Conservation (phyloP, 2,888 invertebrate species). For the Adelognathus sp. region DNA sequence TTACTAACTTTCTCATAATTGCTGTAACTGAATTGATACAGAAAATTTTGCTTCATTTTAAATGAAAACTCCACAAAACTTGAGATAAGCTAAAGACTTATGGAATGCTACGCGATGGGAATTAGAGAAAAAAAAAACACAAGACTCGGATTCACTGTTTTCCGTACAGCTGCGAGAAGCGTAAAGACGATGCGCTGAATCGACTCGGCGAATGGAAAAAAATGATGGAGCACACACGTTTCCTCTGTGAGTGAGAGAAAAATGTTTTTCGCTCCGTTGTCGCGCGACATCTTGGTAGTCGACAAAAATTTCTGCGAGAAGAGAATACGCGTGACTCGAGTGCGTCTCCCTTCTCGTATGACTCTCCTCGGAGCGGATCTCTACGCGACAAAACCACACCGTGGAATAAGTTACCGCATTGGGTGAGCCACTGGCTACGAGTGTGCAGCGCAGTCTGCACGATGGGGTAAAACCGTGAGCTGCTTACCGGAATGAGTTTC, state of each 20-base stretch:
- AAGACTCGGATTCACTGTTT: no score
- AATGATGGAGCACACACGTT: conserved; percentile 12
- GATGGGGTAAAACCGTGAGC: conserved; percentile 20
- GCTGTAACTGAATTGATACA: no score
- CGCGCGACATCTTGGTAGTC: not conserved
- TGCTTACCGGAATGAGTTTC: conserved; percentile 46
- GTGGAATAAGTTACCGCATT: conserved; percentile 53
- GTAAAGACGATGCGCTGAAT: not conserved
- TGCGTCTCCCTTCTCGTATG: not conserved
- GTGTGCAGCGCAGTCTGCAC: conserved; percentile 7
- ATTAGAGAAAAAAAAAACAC: no score
- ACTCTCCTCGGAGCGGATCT: no score
- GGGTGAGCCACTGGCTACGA: no score
- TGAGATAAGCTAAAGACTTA: no score
- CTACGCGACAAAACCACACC: conserved; percentile 38
- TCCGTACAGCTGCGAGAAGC: not conserved
- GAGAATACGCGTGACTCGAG: conserved; percentile 24
- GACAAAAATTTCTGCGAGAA: conserved; percentile 2
- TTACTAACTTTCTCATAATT: no score
- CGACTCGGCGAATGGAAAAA: not conserved
- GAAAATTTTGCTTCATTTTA: no score
- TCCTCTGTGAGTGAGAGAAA: conserved; percentile 1
- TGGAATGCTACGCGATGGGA: no score
- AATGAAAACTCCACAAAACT: no score
- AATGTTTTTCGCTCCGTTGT: conserved; percentile 1